Evolutionary conservation across 2,113 vertebrate genomes (phyloP).

Genomic region (Lathamus discolor): DNA sequence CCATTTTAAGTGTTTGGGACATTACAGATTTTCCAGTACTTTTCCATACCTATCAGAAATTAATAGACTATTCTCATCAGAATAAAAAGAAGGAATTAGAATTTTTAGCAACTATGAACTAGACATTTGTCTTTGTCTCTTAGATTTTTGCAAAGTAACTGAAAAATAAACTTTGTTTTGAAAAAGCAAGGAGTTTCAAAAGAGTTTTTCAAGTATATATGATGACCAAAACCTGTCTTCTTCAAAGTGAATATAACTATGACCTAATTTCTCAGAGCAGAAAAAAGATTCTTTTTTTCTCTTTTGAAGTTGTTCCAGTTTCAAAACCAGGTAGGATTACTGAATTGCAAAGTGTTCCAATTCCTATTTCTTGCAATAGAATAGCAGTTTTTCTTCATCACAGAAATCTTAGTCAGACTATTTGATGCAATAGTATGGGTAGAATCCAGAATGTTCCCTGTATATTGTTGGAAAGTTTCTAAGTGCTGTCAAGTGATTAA

Average conservation of each 20-base stretch:
- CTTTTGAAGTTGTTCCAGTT: neutral
- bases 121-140: neutral
- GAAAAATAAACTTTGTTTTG: neutral
- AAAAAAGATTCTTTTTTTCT: neutral
- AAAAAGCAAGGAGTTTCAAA: neutral
- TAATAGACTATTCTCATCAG: neutral
- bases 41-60: neutral
- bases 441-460: neutral
- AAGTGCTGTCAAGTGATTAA: neutral
- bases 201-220: neutral
- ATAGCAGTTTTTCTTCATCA: neutral
- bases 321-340: neutral
- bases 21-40: neutral
- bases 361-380: neutral
- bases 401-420: neutral
- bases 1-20: neutral
- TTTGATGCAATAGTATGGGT: neutral
- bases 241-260: neutral
- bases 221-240: neutral
- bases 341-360: neutral
- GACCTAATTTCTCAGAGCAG: neutral
- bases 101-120: neutral
- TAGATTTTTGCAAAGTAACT: neutral
- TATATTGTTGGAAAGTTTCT: neutral
- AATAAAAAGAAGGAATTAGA: neutral